A percentile compares a stretch with the other conserved stretches of the same genome.
These are phyloP conservation scores for Perca schrenkii DNA, from an alignment of 2,113 vertebrate species.

Conservation along the genomic window DNA sequence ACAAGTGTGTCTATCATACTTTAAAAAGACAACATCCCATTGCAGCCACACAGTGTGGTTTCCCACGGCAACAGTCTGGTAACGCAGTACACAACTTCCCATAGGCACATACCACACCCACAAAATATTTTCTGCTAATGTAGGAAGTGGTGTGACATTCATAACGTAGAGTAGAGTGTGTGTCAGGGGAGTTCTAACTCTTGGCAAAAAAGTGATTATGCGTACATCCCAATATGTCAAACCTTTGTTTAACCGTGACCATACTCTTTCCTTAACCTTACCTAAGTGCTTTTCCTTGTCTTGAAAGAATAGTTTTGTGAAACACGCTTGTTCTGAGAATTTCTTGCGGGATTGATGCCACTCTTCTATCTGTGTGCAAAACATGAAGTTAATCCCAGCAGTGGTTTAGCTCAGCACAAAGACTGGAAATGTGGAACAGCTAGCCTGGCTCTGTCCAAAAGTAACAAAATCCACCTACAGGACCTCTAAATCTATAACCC, in stretches of 20 bases:
- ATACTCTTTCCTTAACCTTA: not conserved
- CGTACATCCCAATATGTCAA: too few relatives aligned
- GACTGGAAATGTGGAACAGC: not conserved
- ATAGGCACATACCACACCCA: not conserved
- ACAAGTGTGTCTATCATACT: not conserved
- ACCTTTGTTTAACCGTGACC: not conserved
- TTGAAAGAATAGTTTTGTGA: not conserved
- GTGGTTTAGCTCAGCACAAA: not conserved
- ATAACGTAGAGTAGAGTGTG: too few relatives aligned
- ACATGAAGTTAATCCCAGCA: not conserved
- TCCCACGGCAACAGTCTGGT: slow-evolving; percentile 2
- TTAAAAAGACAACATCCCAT: slow-evolving; percentile 12
- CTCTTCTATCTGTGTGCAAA: not conserved
- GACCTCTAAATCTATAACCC: not conserved
- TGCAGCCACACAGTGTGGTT: not conserved
- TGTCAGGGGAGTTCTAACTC: not conserved
- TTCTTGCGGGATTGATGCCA: not conserved
- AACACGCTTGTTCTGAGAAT: not conserved
- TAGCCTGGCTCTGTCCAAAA: not conserved
- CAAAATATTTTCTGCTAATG: not conserved
- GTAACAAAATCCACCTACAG: not conserved
- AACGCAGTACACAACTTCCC: slow-evolving; percentile 15
- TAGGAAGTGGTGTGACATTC: not conserved
- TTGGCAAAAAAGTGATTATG: not conserved
- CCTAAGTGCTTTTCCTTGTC: not conserved